A percentile compares a stretch with the other conserved stretches of the same genome.
phyloP scores from a whole-genome alignment of 2,888 invertebrate genomes.

The Punctoribates punctum region DNA sequence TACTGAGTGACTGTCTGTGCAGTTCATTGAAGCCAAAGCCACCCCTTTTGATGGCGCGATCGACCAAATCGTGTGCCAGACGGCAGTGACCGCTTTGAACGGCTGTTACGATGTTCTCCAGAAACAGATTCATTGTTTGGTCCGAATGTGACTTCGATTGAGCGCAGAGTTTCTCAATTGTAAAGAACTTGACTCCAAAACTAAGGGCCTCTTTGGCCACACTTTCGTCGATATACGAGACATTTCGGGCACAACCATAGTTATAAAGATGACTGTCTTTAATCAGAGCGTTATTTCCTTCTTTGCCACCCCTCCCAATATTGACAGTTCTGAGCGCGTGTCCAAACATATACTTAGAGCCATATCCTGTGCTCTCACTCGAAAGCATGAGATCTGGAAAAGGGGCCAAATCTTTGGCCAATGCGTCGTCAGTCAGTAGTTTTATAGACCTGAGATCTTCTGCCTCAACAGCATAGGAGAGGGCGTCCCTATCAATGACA shows the following conservation, averaged over 20 bases:
- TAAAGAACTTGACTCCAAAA: neutral
- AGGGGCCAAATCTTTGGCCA: neutral
- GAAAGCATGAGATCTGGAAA: conserved; percentile 6
- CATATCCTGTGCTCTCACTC: neutral
- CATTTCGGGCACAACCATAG: neutral
- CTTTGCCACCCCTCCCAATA: conserved; percentile 56
- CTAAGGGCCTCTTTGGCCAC: neutral
- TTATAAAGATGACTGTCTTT: neutral
- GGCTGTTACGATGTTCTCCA: conserved; percentile 51
- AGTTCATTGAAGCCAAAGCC: conserved; percentile 54
- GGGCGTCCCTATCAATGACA: conserved; percentile 51
- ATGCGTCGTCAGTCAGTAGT: conserved; percentile 49
- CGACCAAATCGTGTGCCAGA: conserved; percentile 54
- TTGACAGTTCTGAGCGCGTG: conserved; percentile 54
- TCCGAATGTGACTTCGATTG: neutral
- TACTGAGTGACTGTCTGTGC: conserved; percentile 51
- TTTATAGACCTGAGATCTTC: conserved; percentile 52
- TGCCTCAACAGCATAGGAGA: conserved; percentile 52
- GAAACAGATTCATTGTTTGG: conserved; percentile 14
- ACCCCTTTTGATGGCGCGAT: conserved; percentile 51
- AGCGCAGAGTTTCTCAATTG: conserved; percentile 8
- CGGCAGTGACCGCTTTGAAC: conserved; percentile 55
- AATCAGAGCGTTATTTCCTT: conserved; percentile 58
- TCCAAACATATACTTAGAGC: conserved; percentile 51
- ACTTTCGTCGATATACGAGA: neutral